Conservation (phyloP, 23 tunicate species). For the Aplidium turbinatum region DNA sequence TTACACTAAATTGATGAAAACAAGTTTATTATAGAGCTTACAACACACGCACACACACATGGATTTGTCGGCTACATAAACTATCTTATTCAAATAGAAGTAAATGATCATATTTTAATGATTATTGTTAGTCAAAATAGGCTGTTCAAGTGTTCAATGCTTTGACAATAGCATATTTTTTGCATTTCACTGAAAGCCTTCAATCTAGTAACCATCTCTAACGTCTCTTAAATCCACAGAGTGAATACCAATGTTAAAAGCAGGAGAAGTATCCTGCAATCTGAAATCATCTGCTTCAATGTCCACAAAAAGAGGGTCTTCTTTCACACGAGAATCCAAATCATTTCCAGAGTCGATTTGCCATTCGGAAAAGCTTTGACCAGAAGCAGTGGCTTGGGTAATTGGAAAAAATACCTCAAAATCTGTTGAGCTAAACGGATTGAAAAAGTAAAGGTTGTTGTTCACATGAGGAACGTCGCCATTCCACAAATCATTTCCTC, state of each 20-base stretch:
- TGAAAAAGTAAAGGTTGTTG: conserved; percentile 28
- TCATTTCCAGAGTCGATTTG: neutral
- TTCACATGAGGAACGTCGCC: conserved; percentile 26
- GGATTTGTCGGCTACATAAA: too few species aligned
- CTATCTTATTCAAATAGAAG: too few species aligned
- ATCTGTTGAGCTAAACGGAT: neutral
- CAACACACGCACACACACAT: too few species aligned
- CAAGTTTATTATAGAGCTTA: too few species aligned
- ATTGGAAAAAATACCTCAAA: conserved; percentile 3
- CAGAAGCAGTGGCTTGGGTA: too few species aligned
- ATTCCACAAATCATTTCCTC: conserved; percentile 35
- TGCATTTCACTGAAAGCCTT: too few species aligned
- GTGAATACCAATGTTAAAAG: neutral
- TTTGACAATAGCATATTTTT: too few species aligned
- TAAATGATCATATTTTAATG: too few species aligned
- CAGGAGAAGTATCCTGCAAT: conserved; percentile 4
- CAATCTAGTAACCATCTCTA: too few species aligned
- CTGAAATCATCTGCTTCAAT: neutral
- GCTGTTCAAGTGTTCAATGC: too few species aligned
- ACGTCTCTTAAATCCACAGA: conserved; percentile 12
- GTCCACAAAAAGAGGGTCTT: neutral
- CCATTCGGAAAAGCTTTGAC: conserved; percentile 1
- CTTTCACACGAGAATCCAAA: neutral
- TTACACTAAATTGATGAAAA: too few species aligned
- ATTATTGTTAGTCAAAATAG: too few species aligned